Conservation (phyloP, 2,888 invertebrate species). For the Agrochola lychnidis region DNA sequence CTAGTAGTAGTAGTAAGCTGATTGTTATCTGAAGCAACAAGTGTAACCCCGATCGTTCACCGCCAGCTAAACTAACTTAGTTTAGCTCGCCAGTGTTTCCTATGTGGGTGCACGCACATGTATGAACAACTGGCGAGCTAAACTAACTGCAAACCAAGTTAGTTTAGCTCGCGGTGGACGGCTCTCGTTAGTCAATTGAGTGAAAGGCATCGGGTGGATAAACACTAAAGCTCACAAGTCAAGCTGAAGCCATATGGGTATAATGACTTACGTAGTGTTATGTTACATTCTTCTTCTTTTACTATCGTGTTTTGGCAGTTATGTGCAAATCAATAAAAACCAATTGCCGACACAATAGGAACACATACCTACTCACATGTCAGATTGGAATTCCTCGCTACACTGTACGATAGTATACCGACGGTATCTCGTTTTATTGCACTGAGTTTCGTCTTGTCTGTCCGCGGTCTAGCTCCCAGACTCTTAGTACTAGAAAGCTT, state of each 20-base stretch:
- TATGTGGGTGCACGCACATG: too few species aligned
- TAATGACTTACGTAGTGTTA: neutral
- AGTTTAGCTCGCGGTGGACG: too few species aligned
- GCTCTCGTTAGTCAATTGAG: neutral
- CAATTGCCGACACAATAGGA: neutral
- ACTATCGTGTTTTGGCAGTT: neutral
- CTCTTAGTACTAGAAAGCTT: too few species aligned
- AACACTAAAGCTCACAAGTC: neutral
- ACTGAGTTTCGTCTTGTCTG: too few species aligned
- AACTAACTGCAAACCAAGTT: too few species aligned
- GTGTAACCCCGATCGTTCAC: conserved; percentile 2
- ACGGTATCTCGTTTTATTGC: neutral
- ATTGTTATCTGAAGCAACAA: conserved; percentile 25
- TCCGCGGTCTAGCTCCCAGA: too few species aligned
- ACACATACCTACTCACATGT: neutral
- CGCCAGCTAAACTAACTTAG: too few species aligned
- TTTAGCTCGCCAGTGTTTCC: too few species aligned
- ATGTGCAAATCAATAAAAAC: neutral
- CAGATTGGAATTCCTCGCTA: neutral
- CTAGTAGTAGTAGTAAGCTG: neutral
- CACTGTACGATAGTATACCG: neutral
- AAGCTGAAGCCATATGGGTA: conserved; percentile 28
- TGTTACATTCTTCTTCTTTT: neutral
- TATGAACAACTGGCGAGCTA: too few species aligned
- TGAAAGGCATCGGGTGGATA: neutral